phyloP scores from a whole-genome alignment of 37 sponge, comb jelly and placozoan species.

The Ephydatia muelleri region DNA sequence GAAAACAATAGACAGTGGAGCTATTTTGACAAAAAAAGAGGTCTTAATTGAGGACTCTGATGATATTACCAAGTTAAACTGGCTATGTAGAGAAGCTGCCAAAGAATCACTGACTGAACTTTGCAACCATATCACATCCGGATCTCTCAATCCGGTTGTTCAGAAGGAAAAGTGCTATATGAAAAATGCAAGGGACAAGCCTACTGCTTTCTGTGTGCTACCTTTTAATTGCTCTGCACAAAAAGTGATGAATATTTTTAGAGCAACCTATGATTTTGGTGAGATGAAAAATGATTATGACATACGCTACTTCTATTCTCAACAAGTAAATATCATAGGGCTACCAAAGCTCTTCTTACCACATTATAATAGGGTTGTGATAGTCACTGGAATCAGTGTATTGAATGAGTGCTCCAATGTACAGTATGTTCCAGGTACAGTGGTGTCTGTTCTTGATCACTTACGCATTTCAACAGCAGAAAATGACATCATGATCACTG shows the following conservation, averaged over 20 bases:
- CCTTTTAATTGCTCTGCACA: background rate
- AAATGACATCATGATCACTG: conserved; percentile 8
- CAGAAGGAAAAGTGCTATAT: background rate
- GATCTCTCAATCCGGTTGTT: background rate
- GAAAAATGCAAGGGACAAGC: background rate
- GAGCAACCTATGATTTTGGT: background rate
- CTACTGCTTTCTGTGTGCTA: conserved; percentile 12
- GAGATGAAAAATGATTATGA: background rate
- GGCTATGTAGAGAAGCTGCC: background rate
- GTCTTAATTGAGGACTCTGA: background rate
- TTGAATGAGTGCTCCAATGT: too few species aligned
- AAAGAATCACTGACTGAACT: background rate
- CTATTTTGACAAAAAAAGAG: background rate
- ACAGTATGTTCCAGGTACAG: too few species aligned
- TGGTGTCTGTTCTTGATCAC: too few species aligned
- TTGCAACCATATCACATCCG: background rate
- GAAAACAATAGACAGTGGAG: background rate
- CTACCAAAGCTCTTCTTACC: too few species aligned
- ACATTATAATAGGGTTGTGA: too few species aligned
- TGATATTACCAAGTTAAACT: background rate
- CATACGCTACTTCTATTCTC: background rate
- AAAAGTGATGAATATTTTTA: background rate
- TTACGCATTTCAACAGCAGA: background rate
- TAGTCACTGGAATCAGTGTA: too few species aligned
- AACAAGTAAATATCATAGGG: background rate